Conservation (phyloP, 2,113 vertebrate genomes). For the Phodopus roborovskii region DNA sequence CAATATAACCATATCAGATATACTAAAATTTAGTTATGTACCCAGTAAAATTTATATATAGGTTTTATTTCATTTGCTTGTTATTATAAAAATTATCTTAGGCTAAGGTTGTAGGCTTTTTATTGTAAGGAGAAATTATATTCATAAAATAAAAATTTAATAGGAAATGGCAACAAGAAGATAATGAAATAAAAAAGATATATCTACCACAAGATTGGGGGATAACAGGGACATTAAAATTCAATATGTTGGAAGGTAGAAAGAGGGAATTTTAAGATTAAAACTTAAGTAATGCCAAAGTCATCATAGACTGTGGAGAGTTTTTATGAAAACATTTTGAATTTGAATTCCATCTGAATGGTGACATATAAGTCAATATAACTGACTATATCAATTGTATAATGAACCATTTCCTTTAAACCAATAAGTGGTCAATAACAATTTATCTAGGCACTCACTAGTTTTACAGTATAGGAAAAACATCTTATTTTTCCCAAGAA, state of each 20-base stretch:
- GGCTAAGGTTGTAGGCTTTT: not conserved
- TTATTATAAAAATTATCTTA: not conserved
- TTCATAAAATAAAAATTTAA: slow-evolving; percentile 20
- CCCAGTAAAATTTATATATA: not conserved
- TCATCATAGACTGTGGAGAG: not conserved
- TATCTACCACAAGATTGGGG: not conserved
- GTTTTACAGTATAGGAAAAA: not conserved
- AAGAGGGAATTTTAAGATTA: not conserved
- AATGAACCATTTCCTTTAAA: slow-evolving; percentile 13
- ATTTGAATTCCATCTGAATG: slow-evolving; percentile 69
- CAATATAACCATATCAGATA: slow-evolving; percentile 36
- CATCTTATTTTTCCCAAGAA: slow-evolving; percentile 57
- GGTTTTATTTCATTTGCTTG: not conserved
- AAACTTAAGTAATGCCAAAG: not conserved
- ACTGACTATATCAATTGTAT: slow-evolving; percentile 17
- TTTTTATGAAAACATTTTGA: slow-evolving; percentile 8
- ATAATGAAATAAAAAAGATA: not conserved
- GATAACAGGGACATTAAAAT: not conserved
- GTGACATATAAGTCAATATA: not conserved
- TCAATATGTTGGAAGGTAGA: not conserved
- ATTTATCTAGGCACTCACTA: slow-evolving; percentile 22
- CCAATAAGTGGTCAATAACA: slow-evolving; percentile 26
- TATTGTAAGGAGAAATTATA: not conserved
- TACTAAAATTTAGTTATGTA: not conserved
- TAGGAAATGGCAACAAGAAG: not conserved